Conservation (phyloP, 2,797 vertebrate species). For the Myotis daubentonii region DNA sequence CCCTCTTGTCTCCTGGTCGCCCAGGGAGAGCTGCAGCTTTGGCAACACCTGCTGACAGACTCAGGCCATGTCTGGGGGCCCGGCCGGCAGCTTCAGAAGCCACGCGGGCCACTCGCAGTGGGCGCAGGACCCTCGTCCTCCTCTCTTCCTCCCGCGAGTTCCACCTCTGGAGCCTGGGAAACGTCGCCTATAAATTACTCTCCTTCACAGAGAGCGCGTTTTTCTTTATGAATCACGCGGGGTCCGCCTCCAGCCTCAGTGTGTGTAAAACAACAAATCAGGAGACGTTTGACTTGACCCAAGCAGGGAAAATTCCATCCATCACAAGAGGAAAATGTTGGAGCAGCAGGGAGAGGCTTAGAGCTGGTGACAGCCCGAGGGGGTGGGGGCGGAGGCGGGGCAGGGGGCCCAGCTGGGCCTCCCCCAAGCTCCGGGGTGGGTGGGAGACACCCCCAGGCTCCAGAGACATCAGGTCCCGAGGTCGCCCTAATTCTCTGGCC, state of each 20-base stretch:
- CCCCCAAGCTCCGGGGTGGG: neutral
- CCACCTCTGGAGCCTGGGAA: slow-evolving; percentile 66
- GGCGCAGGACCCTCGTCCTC: neutral
- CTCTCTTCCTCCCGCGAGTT: neutral
- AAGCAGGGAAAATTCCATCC: slow-evolving; percentile 71
- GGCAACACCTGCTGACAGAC: neutral
- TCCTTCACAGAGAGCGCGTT: slow-evolving; percentile 79
- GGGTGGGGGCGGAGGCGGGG: neutral
- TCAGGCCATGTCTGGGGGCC: accelerated
- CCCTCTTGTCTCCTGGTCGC: neutral
- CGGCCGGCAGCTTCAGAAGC: accelerated
- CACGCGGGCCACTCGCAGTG: neutral
- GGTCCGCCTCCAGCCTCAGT: slow-evolving; percentile 78
- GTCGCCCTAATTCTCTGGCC: neutral
- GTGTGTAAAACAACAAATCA: slow-evolving; percentile 82
- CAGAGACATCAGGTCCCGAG: neutral
- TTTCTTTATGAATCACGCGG: slow-evolving; percentile 84
- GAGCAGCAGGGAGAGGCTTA: slow-evolving; percentile 59
- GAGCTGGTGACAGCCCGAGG: neutral
- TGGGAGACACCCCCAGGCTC: neutral
- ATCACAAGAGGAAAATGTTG: slow-evolving; percentile 72
- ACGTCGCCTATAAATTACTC: slow-evolving; percentile 80
- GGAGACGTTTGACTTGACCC: slow-evolving; percentile 73
- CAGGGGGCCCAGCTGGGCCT: neutral
- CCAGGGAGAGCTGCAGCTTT: neutral